Conservation (phyloP, 2,888 invertebrate species). For the Pachycephus smyrnensis region DNA sequence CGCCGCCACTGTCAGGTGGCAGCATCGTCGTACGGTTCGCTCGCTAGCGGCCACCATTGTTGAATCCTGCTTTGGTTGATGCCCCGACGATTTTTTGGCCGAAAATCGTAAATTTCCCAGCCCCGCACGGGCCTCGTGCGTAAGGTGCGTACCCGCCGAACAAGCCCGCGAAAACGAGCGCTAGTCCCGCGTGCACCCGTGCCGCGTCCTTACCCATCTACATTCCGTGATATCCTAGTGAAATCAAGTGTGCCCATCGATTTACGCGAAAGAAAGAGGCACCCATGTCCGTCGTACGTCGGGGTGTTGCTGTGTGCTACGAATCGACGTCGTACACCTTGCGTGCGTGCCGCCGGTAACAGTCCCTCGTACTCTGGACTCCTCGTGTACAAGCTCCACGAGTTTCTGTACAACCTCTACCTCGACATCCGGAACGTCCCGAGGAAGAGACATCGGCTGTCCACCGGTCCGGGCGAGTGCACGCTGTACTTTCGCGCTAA, state of each 20-base stretch:
- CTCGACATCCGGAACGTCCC: neutral
- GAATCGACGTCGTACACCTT: conserved; percentile 20
- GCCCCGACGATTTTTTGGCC: conserved; percentile 56
- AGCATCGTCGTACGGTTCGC: conserved; percentile 44
- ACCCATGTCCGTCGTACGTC: conserved; percentile 39
- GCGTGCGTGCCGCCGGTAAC: conserved; percentile 49
- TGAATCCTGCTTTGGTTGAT: conserved; percentile 64
- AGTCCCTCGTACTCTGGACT: conserved; percentile 18
- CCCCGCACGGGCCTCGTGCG: conserved; percentile 48
- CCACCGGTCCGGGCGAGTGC: neutral
- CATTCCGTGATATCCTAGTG: conserved; percentile 32
- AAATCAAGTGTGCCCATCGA: conserved; percentile 58
- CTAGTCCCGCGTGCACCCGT: conserved; percentile 11
- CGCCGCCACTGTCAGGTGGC: conserved; percentile 59
- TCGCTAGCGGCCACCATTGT: conserved; percentile 62
- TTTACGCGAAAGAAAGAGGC: conserved; percentile 47
- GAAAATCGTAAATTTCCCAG: conserved; percentile 55
- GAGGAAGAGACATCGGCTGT: neutral
- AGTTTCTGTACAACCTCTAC: neutral
- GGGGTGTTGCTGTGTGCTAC: conserved; percentile 51
- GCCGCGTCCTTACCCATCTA: conserved; percentile 11
- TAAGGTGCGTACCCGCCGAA: conserved; percentile 51
- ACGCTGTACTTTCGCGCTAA: conserved; percentile 5
- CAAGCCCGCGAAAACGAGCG: conserved; percentile 5
- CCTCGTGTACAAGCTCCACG: conserved; percentile 6